Conservation (phyloP, 30 jellyfish, hydroid and myxozoan species). For the Pelagia noctiluca region DNA sequence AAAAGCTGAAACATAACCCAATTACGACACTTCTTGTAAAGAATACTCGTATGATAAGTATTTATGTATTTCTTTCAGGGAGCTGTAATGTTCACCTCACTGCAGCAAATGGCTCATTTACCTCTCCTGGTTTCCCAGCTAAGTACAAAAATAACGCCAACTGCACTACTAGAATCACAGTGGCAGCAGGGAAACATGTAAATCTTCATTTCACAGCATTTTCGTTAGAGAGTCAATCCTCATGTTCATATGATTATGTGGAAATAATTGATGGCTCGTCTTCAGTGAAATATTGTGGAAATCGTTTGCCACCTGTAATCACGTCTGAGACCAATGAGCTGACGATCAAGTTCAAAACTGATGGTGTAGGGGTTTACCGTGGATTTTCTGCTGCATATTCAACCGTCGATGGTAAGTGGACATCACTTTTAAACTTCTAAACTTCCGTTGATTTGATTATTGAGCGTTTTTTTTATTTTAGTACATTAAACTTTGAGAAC, state of each 20-base stretch:
- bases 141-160: constrained; percentile 53
- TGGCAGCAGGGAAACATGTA: constrained; percentile 59
- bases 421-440: background rate
- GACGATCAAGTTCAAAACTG: constrained; percentile 41
- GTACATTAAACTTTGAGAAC: background rate
- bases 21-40: no score
- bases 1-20: no score
- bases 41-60: no score
- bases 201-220: constrained; percentile 28
- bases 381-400: constrained; percentile 50
- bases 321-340: constrained; percentile 48
- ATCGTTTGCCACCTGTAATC: background rate
- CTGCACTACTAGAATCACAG: constrained; percentile 57
- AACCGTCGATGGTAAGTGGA: background rate
- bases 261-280: constrained; percentile 43
- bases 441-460: no score
- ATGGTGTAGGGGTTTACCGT: constrained; percentile 17
- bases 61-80: no score
- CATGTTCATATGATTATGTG: constrained; percentile 55
- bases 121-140: constrained; percentile 70
- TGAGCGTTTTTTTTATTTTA: no score
- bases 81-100: constrained; percentile 74
- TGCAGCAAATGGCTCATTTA: constrained; percentile 42
- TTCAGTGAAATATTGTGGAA: constrained; percentile 49
- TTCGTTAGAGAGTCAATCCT: constrained; percentile 33